phyloP scores from a whole-genome alignment of 1,140 invertebrate species.

The Danaus plexippus region DNA sequence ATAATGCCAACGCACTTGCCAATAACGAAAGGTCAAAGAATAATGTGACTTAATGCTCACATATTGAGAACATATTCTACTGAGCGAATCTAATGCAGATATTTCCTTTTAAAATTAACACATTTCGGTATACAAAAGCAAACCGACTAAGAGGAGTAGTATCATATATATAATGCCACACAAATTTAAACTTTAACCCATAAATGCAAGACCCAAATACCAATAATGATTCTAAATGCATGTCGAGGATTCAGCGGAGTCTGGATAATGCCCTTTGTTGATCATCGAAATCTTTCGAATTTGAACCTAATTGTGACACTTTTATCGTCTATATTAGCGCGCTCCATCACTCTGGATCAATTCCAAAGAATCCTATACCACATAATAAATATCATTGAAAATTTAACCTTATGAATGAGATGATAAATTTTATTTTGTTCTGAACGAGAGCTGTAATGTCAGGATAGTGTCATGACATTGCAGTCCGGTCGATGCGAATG shows the following conservation, averaged over 20 bases:
- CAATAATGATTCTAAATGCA: constrained; percentile 25
- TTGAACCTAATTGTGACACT: constrained; percentile 33
- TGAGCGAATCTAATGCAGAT: constrained; percentile 13
- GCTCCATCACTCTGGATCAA: constrained; percentile 2
- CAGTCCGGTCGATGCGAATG: constrained; percentile 64
- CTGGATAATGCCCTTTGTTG: constrained; percentile 56
- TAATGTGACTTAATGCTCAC: constrained; percentile 22
- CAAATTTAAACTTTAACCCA: constrained; percentile 20
- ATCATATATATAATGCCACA: constrained; percentile 17
- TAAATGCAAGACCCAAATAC: constrained; percentile 24
- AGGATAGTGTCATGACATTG: constrained; percentile 58
- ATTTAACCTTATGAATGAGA: constrained; percentile 9
- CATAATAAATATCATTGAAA: constrained; percentile 7
- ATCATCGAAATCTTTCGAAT: constrained; percentile 36
- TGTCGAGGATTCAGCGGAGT: constrained; percentile 30
- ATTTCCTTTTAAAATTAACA: constrained; percentile 36
- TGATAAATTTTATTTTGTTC: constrained; percentile 18
- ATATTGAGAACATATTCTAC: constrained; percentile 25
- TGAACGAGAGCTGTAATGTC: constrained; percentile 27
- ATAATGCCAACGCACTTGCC: constrained; percentile 61
- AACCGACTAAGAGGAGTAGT: constrained; percentile 25
- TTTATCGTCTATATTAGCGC: constrained; percentile 40
- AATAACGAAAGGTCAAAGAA: constrained; percentile 25
- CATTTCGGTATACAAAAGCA: constrained; percentile 44
- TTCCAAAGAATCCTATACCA: constrained; percentile 22